These are phyloP conservation scores for Melanargia galathea DNA, from an alignment of 2,888 invertebrate species.

Conservation along the genomic window DNA sequence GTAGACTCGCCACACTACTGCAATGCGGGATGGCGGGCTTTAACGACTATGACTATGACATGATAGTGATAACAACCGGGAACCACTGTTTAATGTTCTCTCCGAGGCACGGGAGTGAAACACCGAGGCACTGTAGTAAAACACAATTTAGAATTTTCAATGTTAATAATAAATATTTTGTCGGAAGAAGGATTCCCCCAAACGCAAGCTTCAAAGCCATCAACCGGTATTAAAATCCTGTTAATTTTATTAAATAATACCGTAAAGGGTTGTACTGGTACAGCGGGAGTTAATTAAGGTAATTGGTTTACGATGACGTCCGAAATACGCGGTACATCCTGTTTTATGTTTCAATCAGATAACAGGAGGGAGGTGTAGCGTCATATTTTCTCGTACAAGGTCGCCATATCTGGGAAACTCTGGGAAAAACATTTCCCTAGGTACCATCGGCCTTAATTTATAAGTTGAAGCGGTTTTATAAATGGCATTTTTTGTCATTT, in stretches of 20 bases:
- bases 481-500: neutral
- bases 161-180: neutral
- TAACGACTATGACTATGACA: too few relatives aligned
- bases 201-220: neutral
- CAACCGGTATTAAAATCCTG: neutral
- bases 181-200: neutral
- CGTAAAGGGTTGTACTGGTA: neutral
- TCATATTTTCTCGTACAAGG: constrained; percentile 48
- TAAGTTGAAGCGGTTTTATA: constrained; percentile 19
- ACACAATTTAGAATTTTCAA: too few relatives aligned
- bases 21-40: too few relatives aligned
- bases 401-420: constrained; percentile 47
- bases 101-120: too few relatives aligned
- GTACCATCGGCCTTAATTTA: constrained; percentile 5
- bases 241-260: constrained; percentile 6
- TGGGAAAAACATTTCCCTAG: constrained; percentile 33
- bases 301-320: constrained; percentile 30
- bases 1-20: too few relatives aligned
- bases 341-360: constrained; percentile 30
- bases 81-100: too few relatives aligned
- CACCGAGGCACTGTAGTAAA: too few relatives aligned
- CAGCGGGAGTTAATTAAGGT: constrained; percentile 27
- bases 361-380: constrained; percentile 24
- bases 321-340: constrained; percentile 16
- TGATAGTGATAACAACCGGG: too few relatives aligned